phyloP scores from a whole-genome alignment of 2,113 vertebrate species.

The Anguilla rostrata region DNA sequence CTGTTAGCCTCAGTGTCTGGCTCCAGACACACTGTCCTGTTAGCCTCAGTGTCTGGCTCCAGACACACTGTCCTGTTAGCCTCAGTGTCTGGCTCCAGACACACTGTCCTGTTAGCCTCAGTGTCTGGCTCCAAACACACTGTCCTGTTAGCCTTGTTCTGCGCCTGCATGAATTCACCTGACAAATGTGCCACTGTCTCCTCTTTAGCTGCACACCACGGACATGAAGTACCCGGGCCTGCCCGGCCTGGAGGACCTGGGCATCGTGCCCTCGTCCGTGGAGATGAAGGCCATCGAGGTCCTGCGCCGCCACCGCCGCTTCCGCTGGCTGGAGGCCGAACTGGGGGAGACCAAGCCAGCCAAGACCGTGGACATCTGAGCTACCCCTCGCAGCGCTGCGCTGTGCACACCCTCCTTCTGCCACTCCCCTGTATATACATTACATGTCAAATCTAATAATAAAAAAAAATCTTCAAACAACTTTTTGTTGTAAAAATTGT shows the following conservation, averaged over 20 bases:
- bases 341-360: slow-evolving; percentile 79
- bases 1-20: no score
- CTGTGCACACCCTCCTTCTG: slow-evolving; percentile 35
- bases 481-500: neutral
- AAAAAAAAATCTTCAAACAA: slow-evolving; percentile 2
- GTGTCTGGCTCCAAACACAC: no score
- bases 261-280: slow-evolving; percentile 73
- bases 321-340: slow-evolving; percentile 80
- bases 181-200: no score
- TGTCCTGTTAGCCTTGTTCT: neutral
- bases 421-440: slow-evolving; percentile 67
- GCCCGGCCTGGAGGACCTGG: slow-evolving; percentile 89
- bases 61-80: no score
- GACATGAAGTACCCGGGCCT: slow-evolving; percentile 83
- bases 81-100: no score
- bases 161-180: neutral
- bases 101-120: no score
- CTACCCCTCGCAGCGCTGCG: neutral
- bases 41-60: no score
- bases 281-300: slow-evolving; percentile 90
- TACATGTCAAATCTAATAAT: neutral
- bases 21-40: no score
- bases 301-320: slow-evolving; percentile 84
- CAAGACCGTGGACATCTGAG: slow-evolving; percentile 75
- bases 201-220: slow-evolving; percentile 50